Evolutionary conservation across 2,113 vertebrate genomes (phyloP).

Genomic region (Gracilinanus agilis): DNA sequence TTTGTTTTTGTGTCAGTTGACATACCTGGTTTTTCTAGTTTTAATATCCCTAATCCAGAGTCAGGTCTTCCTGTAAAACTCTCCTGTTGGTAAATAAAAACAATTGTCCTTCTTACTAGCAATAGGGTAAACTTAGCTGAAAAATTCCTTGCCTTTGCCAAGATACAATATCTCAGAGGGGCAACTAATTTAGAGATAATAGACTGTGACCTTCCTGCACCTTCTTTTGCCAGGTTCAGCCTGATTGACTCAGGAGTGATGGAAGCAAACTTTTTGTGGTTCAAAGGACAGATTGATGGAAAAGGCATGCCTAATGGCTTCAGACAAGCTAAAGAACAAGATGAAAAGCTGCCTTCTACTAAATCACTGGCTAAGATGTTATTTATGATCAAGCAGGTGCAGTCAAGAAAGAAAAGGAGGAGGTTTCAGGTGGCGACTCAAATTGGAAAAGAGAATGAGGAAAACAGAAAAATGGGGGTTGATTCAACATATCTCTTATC

Average conservation of each 20-base stretch:
- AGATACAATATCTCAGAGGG: constrained; percentile 42
- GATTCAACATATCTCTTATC: constrained; percentile 52
- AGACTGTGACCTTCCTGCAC: constrained; percentile 64
- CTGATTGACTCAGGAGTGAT: constrained; percentile 30
- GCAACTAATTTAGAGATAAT: constrained; percentile 67
- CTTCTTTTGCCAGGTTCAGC: constrained; percentile 60
- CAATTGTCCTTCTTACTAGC: constrained; percentile 40
- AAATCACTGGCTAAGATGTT: constrained; percentile 55
- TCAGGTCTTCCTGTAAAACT: background rate
- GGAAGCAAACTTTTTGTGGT: constrained; percentile 50
- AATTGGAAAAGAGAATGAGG: constrained; percentile 22
- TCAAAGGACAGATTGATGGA: constrained; percentile 65
- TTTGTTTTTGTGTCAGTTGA: background rate
- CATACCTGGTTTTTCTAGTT: background rate
- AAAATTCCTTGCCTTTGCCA: constrained; percentile 59
- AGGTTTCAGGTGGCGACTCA: constrained; percentile 59
- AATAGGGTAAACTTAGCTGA: constrained; percentile 48
- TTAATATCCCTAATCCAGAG: background rate
- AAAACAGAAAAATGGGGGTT: background rate
- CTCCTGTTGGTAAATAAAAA: constrained; percentile 17
- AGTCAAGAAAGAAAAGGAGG: constrained; percentile 38
- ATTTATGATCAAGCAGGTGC: constrained; percentile 76
- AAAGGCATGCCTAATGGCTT: constrained; percentile 74
- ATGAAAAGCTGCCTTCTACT: constrained; percentile 60
- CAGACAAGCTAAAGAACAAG: constrained; percentile 49